Percentiles rank a stretch among this genome's conserved stretches.
These are phyloP conservation scores for Drosophila varians DNA, from an alignment of 1,140 invertebrate species.

Conservation along the genomic window DNA sequence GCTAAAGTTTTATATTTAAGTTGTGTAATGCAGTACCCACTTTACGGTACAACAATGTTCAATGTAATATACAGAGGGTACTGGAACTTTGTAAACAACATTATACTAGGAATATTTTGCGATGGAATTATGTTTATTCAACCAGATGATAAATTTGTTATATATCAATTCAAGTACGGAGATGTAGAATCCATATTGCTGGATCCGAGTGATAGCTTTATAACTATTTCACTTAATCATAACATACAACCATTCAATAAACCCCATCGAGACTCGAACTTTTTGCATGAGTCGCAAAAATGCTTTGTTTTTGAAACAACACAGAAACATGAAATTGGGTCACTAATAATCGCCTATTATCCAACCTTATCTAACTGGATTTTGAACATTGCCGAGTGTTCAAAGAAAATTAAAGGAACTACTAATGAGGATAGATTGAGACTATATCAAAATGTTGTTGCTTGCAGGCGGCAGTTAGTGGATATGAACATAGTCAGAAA, in stretches of 20 bases:
- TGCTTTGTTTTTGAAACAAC: conserved; percentile 97
- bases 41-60: conserved; percentile 97
- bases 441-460: conserved; percentile 91
- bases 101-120: conserved; percentile 92
- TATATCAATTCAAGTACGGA: conserved; percentile 94
- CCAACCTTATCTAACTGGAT: conserved; percentile 93
- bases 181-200: conserved; percentile 96
- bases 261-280: conserved; percentile 46
- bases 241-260: conserved; percentile 83
- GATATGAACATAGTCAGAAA: conserved; percentile 92
- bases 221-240: conserved; percentile 90
- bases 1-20: conserved; percentile 97
- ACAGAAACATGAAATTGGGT: conserved; percentile 95
- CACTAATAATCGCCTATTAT: conserved; percentile 95
- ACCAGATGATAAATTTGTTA: conserved; percentile 94
- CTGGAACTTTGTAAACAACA: conserved; percentile 91
- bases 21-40: conserved; percentile 98
- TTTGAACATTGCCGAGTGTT: conserved; percentile 90
- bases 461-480: conserved; percentile 91
- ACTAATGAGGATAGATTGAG: conserved; percentile 93
- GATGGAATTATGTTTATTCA: conserved; percentile 95
- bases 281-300: conserved; percentile 87
- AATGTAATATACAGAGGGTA: conserved; percentile 95
- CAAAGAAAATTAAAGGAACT: conserved; percentile 85
- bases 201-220: conserved; percentile 95